Percentiles rank a stretch among this genome's conserved stretches.
phyloP scores from a whole-genome alignment of 2,797 vertebrate species.

The Falco rusticolus region DNA sequence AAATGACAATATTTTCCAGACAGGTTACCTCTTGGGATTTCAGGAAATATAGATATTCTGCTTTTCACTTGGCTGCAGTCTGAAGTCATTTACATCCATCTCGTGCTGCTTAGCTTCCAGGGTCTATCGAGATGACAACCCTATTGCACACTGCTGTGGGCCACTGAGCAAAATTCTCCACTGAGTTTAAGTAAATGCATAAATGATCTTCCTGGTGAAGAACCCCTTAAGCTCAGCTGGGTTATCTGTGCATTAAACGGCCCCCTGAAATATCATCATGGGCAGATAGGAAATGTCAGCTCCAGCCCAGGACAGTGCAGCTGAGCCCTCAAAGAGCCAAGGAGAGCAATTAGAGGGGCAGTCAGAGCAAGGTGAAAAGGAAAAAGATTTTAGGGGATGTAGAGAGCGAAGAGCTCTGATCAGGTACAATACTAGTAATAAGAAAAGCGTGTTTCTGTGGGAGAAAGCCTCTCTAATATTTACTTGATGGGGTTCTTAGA shows the following conservation, averaged over 20 bases:
- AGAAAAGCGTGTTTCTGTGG: not conserved
- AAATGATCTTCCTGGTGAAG: constrained; percentile 40
- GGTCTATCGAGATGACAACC: constrained; percentile 41
- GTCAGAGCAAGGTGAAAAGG: not conserved
- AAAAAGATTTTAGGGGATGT: not conserved
- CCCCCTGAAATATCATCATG: not conserved
- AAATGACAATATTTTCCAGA: not conserved
- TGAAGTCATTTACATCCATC: constrained; percentile 17
- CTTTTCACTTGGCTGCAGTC: not conserved
- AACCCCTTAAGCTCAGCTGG: constrained; percentile 35
- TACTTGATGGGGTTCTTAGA: not conserved
- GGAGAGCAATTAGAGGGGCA: not conserved
- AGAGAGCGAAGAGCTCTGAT: not conserved
- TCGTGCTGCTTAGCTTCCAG: constrained; percentile 29
- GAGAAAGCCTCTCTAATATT: not conserved
- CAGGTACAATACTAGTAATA: not conserved
- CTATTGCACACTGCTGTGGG: not conserved
- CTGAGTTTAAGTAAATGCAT: constrained; percentile 42
- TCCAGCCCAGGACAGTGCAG: not conserved
- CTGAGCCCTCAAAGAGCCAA: not conserved
- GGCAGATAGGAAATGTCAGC: not conserved
- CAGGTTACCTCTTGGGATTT: not conserved
- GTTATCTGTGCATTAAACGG: constrained; percentile 34
- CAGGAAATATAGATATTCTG: not conserved
- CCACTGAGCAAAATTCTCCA: constrained; percentile 21